Conservation (phyloP, 2,888 invertebrate genomes). For the Octonoba sinensis region DNA sequence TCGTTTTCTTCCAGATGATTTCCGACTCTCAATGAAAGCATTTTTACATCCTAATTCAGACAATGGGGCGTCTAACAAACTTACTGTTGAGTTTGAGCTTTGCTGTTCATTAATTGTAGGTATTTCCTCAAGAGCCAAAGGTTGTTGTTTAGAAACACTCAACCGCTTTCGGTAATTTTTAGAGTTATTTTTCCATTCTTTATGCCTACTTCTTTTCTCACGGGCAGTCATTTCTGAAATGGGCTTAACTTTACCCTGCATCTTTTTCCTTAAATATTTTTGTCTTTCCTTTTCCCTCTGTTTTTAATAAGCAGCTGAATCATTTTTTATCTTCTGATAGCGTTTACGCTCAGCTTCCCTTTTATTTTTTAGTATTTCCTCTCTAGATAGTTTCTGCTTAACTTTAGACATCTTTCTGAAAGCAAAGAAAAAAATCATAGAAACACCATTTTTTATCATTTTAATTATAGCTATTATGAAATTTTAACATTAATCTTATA, state of each 20-base stretch:
- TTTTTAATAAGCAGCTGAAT: neutral
- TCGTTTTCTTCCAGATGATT: neutral
- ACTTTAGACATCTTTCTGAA: neutral
- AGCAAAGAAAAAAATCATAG: neutral
- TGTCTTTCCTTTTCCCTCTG: neutral
- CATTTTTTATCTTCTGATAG: neutral
- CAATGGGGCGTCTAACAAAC: neutral
- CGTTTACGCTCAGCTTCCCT: neutral
- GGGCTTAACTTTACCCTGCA: neutral
- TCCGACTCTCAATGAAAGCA: neutral
- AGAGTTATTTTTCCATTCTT: neutral
- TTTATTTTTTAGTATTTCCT: neutral
- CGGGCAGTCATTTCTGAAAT: neutral
- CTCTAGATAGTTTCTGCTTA: neutral
- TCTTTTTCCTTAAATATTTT: neutral
- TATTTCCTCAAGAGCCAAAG: neutral
- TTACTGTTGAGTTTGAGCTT: neutral
- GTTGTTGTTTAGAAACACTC: neutral
- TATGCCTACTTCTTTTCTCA: neutral
- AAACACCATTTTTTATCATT: neutral
- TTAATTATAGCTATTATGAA: neutral
- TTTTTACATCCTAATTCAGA: neutral
- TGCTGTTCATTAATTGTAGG: neutral
- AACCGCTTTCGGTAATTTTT: neutral
- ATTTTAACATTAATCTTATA: too few species aligned